Conservation (phyloP, 2,113 vertebrate genomes). For the Picathartes gymnocephalus region DNA sequence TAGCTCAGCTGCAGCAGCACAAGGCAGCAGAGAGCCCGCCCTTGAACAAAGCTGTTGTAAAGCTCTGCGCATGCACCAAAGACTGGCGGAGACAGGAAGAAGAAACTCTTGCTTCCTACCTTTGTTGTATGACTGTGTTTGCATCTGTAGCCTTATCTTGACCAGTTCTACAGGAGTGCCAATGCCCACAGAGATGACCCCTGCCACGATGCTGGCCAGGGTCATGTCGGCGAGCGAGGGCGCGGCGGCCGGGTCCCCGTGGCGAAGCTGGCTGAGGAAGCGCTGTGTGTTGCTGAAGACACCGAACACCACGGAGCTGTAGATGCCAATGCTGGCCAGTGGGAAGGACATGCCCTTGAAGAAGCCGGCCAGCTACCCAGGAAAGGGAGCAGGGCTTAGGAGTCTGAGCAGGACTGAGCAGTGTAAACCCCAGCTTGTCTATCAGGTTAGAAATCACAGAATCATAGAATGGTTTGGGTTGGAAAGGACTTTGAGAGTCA, state of each 20-base stretch:
- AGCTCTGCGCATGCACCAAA: accelerated
- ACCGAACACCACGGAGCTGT: conserved; percentile 92
- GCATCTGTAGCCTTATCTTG: conserved; percentile 97
- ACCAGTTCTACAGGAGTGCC: conserved; percentile 91
- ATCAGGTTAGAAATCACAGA: background rate
- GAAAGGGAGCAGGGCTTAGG: background rate
- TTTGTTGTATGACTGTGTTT: conserved; percentile 76
- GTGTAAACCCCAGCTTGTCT: background rate
- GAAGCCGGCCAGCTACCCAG: conserved; percentile 81
- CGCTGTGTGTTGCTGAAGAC: conserved; percentile 87
- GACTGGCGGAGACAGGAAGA: background rate
- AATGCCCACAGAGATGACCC: conserved; percentile 82
- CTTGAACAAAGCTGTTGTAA: background rate
- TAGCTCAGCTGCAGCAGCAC: background rate
- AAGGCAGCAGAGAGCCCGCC: background rate
- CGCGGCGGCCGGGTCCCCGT: conserved; percentile 33
- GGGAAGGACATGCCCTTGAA: conserved; percentile 99
- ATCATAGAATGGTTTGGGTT: background rate
- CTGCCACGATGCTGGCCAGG: conserved; percentile 83
- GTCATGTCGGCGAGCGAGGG: conserved; percentile 76
- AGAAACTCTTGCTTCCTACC: conserved; percentile 67
- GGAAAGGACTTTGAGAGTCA: background rate
- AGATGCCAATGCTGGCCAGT: conserved; percentile 84
- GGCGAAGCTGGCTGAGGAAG: conserved; percentile 78
- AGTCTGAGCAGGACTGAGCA: background rate